A percentile compares a stretch with the other conserved stretches of the same genome.
Conservation (phyloP, 2,797 vertebrate genomes). For the Melanotaenia boesemani region DNA sequence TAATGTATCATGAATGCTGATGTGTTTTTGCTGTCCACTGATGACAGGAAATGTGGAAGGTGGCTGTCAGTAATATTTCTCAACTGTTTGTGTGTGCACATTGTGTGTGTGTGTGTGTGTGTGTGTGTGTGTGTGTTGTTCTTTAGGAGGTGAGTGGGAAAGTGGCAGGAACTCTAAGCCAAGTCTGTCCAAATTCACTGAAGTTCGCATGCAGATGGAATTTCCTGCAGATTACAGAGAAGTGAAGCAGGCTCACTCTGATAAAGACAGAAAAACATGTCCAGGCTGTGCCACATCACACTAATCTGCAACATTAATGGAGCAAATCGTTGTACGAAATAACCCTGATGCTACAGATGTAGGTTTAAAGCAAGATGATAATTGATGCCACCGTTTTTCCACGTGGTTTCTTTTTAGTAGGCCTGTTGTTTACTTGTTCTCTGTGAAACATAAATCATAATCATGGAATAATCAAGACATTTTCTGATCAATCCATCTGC, state of each 20-base stretch:
- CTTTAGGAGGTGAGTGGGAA: slow-evolving; percentile 54
- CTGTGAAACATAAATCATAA: slow-evolving; percentile 28
- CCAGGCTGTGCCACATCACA: slow-evolving; percentile 56
- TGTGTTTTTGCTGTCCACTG: slow-evolving; percentile 52
- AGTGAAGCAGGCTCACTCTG: slow-evolving; percentile 67
- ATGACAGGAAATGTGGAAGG: slow-evolving; percentile 59
- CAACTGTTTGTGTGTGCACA: slow-evolving; percentile 32
- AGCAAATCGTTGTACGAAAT: slow-evolving; percentile 46
- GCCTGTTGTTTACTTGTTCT: slow-evolving; percentile 11
- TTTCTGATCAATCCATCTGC: slow-evolving; percentile 23
- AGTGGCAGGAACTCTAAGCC: slow-evolving; percentile 73
- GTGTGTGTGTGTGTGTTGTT: slow-evolving; percentile 15
- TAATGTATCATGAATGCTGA: slow-evolving; percentile 31
- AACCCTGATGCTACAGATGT: slow-evolving; percentile 15
- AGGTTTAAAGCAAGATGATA: slow-evolving; percentile 20
- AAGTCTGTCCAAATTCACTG: slow-evolving; percentile 71
- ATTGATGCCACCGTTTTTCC: neutral
- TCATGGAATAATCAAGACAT: slow-evolving; percentile 15
- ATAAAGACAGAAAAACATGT: slow-evolving; percentile 75
- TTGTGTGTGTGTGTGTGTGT: neutral
- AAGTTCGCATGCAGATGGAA: slow-evolving; percentile 80
- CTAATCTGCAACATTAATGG: slow-evolving; percentile 58
- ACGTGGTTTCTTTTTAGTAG: neutral
- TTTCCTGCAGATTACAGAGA: slow-evolving; percentile 83
- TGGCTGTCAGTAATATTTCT: slow-evolving; percentile 51